Evolutionary conservation across 1,140 invertebrate genomes (phyloP).

Genomic region (Tetramorium alpestre): DNA sequence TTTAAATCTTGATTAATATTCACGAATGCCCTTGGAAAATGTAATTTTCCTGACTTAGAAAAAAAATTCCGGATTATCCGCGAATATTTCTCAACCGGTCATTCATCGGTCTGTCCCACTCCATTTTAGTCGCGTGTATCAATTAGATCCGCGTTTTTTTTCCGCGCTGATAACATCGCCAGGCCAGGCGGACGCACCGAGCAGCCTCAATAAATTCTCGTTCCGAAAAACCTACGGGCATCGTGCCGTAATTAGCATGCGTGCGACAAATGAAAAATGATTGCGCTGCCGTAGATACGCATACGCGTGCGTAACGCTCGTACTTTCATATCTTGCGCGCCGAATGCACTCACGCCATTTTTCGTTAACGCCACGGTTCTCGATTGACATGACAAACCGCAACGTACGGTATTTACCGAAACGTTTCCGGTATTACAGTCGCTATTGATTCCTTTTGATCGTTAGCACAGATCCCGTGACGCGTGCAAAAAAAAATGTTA

Average conservation of each 20-base stretch:
- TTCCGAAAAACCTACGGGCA: conserved; percentile 42
- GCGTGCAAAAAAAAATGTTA: background rate
- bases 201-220: conserved; percentile 49
- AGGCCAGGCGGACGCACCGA: background rate
- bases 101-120: conserved; percentile 1
- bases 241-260: conserved; percentile 49
- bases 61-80: background rate
- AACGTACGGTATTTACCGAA: conserved; percentile 12
- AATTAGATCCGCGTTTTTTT: conserved; percentile 48
- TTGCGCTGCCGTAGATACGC: conserved; percentile 33
- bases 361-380: conserved; percentile 3
- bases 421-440: background rate
- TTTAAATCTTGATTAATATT: background rate
- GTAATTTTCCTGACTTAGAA: background rate
- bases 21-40: background rate
- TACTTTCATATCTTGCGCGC: conserved; percentile 24
- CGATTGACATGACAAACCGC: conserved; percentile 20
- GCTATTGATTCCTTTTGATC: conserved; percentile 6
- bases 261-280: conserved; percentile 54
- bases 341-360: conserved; percentile 31
- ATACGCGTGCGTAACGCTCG: background rate
- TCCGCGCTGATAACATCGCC: conserved; percentile 29
- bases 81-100: conserved; percentile 27
- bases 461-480: background rate
- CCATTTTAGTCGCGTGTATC: conserved; percentile 24